Evolutionary conservation across 2,888 invertebrate genomes (phyloP).

Genomic region (Trachelus tabidus): DNA sequence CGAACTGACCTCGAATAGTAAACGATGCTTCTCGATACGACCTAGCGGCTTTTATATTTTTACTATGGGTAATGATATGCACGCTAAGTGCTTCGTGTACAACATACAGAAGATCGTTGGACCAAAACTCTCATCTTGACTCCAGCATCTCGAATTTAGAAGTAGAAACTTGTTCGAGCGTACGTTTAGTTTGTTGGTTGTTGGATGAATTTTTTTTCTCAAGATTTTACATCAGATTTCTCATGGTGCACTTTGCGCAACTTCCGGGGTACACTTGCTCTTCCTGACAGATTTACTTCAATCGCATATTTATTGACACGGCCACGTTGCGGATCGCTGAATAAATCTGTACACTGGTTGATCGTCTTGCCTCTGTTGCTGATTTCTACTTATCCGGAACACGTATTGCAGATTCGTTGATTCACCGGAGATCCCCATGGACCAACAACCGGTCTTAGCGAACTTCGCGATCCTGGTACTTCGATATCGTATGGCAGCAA

Average conservation of each 20-base stretch:
- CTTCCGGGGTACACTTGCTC: not conserved
- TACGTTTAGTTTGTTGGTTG: not conserved
- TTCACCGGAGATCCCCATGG: not conserved
- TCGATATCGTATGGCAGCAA: slow-evolving; percentile 23
- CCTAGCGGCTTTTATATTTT: not conserved
- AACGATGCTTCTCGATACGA: not conserved
- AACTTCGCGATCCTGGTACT: not conserved
- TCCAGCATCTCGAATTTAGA: not conserved
- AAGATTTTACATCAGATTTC: not conserved
- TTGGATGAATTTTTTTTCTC: not conserved
- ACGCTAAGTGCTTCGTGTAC: not conserved
- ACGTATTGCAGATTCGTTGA: not conserved
- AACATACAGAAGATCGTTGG: not conserved
- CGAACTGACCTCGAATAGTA: not conserved
- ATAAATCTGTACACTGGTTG: not conserved
- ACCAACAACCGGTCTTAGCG: not conserved
- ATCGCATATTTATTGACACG: not conserved
- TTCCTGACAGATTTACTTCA: not conserved
- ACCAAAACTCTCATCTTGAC: not conserved
- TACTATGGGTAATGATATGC: not conserved
- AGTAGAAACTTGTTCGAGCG: not conserved
- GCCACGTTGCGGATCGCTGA: not conserved
- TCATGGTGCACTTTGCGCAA: not conserved
- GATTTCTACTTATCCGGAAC: not conserved
- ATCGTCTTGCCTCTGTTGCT: not conserved